phyloP scores from a whole-genome alignment of 1,140 invertebrate genomes.

The Leptinotarsa defecta region DNA sequence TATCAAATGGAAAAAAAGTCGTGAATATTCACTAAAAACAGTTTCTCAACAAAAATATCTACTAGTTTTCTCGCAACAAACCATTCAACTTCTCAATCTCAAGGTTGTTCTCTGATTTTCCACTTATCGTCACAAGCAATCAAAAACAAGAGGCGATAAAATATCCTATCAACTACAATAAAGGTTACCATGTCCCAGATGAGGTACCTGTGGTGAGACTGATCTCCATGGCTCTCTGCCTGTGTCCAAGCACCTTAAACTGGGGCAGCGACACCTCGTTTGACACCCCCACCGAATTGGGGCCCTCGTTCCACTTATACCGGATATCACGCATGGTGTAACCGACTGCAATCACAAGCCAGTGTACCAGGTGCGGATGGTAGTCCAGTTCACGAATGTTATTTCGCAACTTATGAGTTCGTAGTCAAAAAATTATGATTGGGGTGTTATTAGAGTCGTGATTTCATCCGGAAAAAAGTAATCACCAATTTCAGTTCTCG shows the following conservation, averaged over 20 bases:
- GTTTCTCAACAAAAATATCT: not conserved
- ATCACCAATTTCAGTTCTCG: too few species aligned
- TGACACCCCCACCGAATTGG: conserved; percentile 88
- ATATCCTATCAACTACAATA: conserved; percentile 4
- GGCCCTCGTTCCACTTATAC: conserved; percentile 93
- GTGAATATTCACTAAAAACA: too few species aligned
- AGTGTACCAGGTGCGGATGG: conserved; percentile 33
- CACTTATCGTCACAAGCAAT: too few species aligned
- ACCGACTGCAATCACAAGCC: conserved; percentile 78
- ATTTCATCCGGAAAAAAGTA: too few species aligned
- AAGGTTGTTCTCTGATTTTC: too few species aligned
- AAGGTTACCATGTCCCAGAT: conserved; percentile 42
- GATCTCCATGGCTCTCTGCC: conserved; percentile 88
- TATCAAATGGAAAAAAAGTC: too few species aligned
- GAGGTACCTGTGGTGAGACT: conserved; percentile 88
- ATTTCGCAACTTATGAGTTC: too few species aligned
- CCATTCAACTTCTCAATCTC: not conserved
- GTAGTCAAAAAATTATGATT: too few species aligned
- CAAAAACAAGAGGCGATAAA: not conserved
- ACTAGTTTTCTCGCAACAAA: not conserved
- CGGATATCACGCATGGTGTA: conserved; percentile 96
- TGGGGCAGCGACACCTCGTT: conserved; percentile 92
- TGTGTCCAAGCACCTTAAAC: conserved; percentile 90
- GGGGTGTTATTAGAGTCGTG: too few species aligned
- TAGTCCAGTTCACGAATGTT: too few species aligned